Conservation (phyloP, 2,797 vertebrate genomes). For the Tympanoctomys barrerae region DNA sequence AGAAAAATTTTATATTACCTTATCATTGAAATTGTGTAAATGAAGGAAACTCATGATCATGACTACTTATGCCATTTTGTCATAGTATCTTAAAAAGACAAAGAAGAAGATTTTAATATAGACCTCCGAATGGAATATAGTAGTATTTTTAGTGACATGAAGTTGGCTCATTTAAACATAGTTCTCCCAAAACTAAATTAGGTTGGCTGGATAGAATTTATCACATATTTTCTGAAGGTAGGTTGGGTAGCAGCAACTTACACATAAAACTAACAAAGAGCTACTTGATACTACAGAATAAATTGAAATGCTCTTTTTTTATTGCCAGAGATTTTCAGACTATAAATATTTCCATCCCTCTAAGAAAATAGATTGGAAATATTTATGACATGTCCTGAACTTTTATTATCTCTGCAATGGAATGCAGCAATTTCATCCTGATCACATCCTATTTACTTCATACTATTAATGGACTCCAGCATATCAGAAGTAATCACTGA, state of each 20-base stretch:
- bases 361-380: not conserved
- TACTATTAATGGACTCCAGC: not conserved
- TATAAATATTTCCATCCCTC: not conserved
- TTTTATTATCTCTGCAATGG: constrained; percentile 31
- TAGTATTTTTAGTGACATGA: constrained; percentile 46
- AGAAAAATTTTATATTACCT: not conserved
- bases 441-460: not conserved
- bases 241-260: constrained; percentile 30
- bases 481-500: not conserved
- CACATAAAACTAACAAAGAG: constrained; percentile 26
- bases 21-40: constrained; percentile 46
- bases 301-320: constrained; percentile 12
- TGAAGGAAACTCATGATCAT: not conserved
- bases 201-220: constrained; percentile 30
- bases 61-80: not conserved
- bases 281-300: not conserved
- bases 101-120: constrained; percentile 37
- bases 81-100: constrained; percentile 51
- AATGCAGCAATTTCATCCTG: not conserved
- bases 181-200: constrained; percentile 60
- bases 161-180: constrained; percentile 50
- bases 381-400: constrained; percentile 63
- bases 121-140: constrained; percentile 34
- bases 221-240: constrained; percentile 51
- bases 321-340: constrained; percentile 20